A percentile compares a stretch with the other conserved stretches of the same genome.
Conservation (phyloP, 1,140 invertebrate genomes). For the Glossosoma conforme region DNA sequence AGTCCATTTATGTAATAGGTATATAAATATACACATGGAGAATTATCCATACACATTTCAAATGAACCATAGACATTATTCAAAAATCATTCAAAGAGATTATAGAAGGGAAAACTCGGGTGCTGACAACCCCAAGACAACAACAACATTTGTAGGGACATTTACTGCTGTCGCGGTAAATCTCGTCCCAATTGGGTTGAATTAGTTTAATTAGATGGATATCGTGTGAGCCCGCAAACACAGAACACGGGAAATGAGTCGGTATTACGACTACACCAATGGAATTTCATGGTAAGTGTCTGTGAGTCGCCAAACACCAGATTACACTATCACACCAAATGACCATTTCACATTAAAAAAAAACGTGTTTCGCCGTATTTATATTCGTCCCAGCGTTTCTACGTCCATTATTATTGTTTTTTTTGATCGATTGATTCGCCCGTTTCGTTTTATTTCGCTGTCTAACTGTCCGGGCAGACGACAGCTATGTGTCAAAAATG, state of each 20-base stretch:
- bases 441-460: no score
- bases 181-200: background rate
- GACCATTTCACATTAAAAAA: no score
- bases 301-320: no score
- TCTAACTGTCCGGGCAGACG: no score
- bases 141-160: constrained; percentile 4
- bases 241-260: constrained; percentile 38
- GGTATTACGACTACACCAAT: constrained; percentile 52
- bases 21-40: background rate
- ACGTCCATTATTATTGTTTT: no score
- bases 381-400: no score
- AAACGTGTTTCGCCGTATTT: no score
- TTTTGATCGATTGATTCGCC: no score
- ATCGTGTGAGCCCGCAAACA: background rate
- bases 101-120: background rate
- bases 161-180: background rate
- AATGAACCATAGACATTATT: background rate
- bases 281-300: constrained; percentile 49
- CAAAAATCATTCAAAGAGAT: background rate
- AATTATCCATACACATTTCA: background rate
- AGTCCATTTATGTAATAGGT: background rate
- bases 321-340: no score
- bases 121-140: background rate
- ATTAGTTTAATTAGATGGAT: background rate
- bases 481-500: no score